phyloP scores from a whole-genome alignment of 2,113 vertebrate species.

The Bubalus kerabau region DNA sequence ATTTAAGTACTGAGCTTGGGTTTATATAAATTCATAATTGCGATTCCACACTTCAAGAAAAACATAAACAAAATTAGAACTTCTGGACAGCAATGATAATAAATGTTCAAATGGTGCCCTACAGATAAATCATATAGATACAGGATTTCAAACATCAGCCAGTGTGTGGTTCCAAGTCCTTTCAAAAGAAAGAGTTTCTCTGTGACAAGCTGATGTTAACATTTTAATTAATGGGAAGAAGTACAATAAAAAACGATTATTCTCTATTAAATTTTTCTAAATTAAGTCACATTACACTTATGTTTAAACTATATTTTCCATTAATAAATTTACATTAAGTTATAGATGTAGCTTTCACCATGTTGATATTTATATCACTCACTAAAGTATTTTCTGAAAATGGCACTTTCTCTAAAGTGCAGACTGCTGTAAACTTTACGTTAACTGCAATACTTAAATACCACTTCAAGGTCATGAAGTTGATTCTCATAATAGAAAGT shows the following conservation, averaged over 20 bases:
- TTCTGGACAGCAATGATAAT: constrained; percentile 65
- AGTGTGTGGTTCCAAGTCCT: constrained; percentile 54
- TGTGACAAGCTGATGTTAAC: neutral
- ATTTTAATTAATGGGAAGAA: constrained; percentile 56
- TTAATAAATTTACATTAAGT: constrained; percentile 67
- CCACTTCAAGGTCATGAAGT: constrained; percentile 50
- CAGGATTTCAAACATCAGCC: constrained; percentile 72
- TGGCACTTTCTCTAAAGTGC: constrained; percentile 49
- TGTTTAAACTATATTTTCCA: constrained; percentile 65
- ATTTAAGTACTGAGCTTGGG: constrained; percentile 27
- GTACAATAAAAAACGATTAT: constrained; percentile 65
- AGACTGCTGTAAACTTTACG: constrained; percentile 58
- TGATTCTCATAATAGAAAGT: constrained; percentile 33
- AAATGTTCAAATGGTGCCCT: constrained; percentile 67
- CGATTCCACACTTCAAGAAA: constrained; percentile 64
- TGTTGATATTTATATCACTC: constrained; percentile 61
- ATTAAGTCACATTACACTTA: constrained; percentile 23
- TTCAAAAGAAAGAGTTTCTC: constrained; percentile 62
- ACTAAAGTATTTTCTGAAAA: constrained; percentile 58
- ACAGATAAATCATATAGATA: constrained; percentile 76
- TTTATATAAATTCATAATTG: constrained; percentile 69
- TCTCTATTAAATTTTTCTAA: constrained; percentile 49
- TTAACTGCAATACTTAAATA: constrained; percentile 56
- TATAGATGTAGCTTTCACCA: constrained; percentile 57
- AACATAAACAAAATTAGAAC: constrained; percentile 65